Conservation (phyloP, 2,888 invertebrate genomes). For the Drosophila robusta region DNA sequence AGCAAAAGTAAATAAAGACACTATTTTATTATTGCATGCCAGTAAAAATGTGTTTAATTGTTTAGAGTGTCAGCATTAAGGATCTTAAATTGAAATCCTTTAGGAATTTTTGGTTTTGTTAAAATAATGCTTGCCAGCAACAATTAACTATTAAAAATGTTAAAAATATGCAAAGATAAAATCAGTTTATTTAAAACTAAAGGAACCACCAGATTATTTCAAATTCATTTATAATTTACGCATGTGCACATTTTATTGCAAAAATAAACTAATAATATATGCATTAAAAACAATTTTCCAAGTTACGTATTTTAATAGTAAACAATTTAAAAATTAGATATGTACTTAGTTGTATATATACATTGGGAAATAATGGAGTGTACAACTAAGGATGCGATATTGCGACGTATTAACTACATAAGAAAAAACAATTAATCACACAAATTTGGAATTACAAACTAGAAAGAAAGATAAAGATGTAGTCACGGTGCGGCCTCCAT, state of each 20-base stretch:
- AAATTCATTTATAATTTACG: not conserved
- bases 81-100: no score
- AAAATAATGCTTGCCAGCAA: no score
- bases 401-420: conserved; percentile 25
- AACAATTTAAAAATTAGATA: conserved; percentile 43
- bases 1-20: conserved; percentile 54
- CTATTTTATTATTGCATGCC: conserved; percentile 59
- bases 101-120: no score
- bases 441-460: conserved; percentile 67
- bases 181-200: no score
- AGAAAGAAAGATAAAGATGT: conserved; percentile 34
- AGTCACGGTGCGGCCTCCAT: conserved; percentile 38
- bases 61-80: no score
- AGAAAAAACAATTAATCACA: conserved; percentile 58
- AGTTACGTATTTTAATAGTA: conserved; percentile 21
- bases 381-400: conserved; percentile 39
- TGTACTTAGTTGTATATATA: conserved; percentile 35
- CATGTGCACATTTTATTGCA: conserved; percentile 38
- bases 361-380: conserved; percentile 50
- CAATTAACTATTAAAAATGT: no score
- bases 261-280: conserved; percentile 44
- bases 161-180: not conserved
- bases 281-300: conserved; percentile 38
- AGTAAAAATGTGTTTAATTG: not conserved
- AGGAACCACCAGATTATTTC: not conserved